Base-by-base conservation (phyloP, 2,113 vertebrate species). In the Nansenia antarctica region DNA sequence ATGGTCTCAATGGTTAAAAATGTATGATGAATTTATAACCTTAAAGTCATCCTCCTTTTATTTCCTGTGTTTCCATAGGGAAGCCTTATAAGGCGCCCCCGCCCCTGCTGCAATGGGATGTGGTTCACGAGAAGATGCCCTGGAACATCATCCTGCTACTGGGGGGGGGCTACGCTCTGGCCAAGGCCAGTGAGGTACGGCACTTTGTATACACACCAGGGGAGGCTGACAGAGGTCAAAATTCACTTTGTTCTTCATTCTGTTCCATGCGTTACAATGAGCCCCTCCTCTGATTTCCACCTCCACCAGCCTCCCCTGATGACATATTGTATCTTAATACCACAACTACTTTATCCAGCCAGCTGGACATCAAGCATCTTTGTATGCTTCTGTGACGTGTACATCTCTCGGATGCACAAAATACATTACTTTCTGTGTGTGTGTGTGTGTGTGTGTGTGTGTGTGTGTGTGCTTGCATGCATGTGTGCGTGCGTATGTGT, bases 131-230 rank as follows among this genome's bases (percentile, higher is more conserved):
- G 66, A 95, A 91, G 82, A 93, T 95, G 92, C 92, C 94, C 0
- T 92, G 93, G 95, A 94, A 91, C 73, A 92, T 96, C 2, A 29
- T 96, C 15, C 47, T 96, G 31, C 86, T 97, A 67, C 79, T 95
- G 81, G 94, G 94, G 65, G 94, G 94, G 9, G 94, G 94, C 35
- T 96, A 94, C 71, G 94, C 92, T 61, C 70, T 96, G 76, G 94
- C 94, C 79, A 92, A 91, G 14, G 94, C 93, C 82, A 95, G 94
- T 1, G 94, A 95, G 94, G 95, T 97, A 89, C 49, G 1, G 53
- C 42, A 62, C 15, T 42, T 1, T 12, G 39, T 42, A 42, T 15
- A 42, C 11, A n/a, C n/a, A n/a, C n/a, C n/a, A n/a, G n/a, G n/a
- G n/a, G n/a, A n/a, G n/a, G n/a, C n/a, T n/a, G n/a, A 3, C 18